Conservation (phyloP, 2,797 vertebrate genomes). For the Bovichtus diacanthus region DNA sequence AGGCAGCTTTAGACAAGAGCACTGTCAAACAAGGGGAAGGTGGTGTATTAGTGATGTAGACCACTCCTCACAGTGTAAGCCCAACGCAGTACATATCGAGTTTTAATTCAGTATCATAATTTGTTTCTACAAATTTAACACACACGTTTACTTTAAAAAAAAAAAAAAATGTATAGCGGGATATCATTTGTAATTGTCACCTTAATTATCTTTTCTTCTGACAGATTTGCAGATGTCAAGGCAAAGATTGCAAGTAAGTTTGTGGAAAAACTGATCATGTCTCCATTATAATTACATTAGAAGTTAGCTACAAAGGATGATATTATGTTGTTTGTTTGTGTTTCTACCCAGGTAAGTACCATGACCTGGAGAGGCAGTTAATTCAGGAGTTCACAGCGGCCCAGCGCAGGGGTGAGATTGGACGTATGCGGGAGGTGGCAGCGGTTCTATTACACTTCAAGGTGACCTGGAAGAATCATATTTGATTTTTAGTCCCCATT, state of each 20-base stretch:
- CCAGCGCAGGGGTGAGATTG: conserved; percentile 94
- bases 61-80: conserved; percentile 42
- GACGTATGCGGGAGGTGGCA: conserved; percentile 97
- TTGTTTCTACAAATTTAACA: conserved; percentile 1
- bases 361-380: conserved; percentile 97
- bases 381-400: conserved; percentile 98
- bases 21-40: conserved; percentile 52
- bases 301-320: background rate
- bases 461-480: conserved; percentile 81
- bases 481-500: conserved; percentile 4
- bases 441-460: conserved; percentile 99
- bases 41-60: conserved; percentile 47
- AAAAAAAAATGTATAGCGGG: background rate
- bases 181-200: conserved; percentile 9
- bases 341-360: conserved; percentile 93
- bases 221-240: conserved; percentile 99
- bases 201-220: conserved; percentile 54
- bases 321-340: conserved; percentile 7
- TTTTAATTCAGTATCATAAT: conserved; percentile 9
- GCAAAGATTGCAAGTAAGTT: conserved; percentile 99
- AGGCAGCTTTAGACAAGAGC: conserved; percentile 65
- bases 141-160: background rate
- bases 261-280: background rate
- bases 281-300: background rate
- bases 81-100: conserved; percentile 5